Conservation (phyloP, 1,140 invertebrate genomes). For the Drosophila miranda region DNA sequence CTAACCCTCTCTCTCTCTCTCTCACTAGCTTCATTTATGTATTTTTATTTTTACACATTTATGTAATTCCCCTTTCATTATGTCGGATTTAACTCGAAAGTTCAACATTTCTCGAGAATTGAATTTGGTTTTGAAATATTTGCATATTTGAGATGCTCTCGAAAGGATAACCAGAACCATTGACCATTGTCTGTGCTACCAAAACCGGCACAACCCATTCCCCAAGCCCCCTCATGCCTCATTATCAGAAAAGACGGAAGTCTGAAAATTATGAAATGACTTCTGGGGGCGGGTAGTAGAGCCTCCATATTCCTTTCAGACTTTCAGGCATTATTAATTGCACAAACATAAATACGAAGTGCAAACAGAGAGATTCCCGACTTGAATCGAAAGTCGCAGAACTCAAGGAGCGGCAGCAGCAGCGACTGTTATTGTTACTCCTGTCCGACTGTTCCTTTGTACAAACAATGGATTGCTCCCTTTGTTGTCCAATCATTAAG, state of each 20-base stretch:
- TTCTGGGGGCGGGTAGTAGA: constrained; percentile 6
- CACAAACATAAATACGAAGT: constrained; percentile 55
- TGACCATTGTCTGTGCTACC: constrained; percentile 43
- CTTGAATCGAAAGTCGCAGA: constrained; percentile 3
- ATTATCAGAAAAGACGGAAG: constrained; percentile 43
- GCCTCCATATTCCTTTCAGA: constrained; percentile 39
- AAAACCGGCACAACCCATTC: no score
- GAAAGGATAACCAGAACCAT: constrained; percentile 26
- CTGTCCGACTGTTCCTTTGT: constrained; percentile 58
- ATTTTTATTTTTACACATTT: no score
- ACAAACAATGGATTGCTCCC: constrained; percentile 65
- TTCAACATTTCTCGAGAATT: constrained; percentile 49
- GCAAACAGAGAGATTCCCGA: constrained; percentile 22
- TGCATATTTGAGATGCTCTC: constrained; percentile 50
- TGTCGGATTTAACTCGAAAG: constrained; percentile 51
- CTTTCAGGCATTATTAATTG: constrained; percentile 65
- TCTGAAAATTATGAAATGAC: constrained; percentile 69
- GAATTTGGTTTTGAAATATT: constrained; percentile 24
- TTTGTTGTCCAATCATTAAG: constrained; percentile 69
- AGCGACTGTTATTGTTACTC: constrained; percentile 38
- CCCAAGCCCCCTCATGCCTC: constrained; percentile 8
- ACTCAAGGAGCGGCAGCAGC: constrained; percentile 2
- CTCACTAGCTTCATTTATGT: constrained; percentile 36
- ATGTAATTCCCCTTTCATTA: constrained; percentile 40
- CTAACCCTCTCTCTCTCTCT: constrained; percentile 21